Evolutionary conservation across 2,113 vertebrate genomes (phyloP).

Genomic region (Hemicordylus capensis): DNA sequence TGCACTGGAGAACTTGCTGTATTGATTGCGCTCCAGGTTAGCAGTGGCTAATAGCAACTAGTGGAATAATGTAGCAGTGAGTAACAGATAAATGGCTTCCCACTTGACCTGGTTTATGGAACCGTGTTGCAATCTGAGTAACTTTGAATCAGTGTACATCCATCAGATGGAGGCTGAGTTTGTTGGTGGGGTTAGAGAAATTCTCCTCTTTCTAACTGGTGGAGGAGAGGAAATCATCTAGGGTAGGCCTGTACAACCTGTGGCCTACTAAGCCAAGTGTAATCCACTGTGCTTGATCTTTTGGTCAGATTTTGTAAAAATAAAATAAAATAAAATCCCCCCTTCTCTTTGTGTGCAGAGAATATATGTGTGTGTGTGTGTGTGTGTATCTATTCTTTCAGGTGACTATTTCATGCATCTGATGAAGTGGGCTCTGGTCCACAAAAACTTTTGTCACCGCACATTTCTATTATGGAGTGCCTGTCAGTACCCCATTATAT

Average conservation of each 20-base stretch:
- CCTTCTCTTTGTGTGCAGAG: neutral
- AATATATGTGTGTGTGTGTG: neutral
- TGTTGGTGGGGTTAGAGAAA: neutral
- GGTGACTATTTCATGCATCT: too few relatives aligned
- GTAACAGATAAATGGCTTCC: neutral
- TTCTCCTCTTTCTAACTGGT: neutral
- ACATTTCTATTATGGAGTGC: too few relatives aligned
- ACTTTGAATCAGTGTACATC: neutral
- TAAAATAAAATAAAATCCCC: neutral
- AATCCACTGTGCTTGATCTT: neutral
- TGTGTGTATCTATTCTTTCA: too few relatives aligned
- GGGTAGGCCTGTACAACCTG: neutral
- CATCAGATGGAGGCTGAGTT: neutral
- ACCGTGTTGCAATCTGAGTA: neutral
- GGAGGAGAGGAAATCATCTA: neutral
- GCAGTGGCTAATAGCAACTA: too few relatives aligned
- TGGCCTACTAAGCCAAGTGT: neutral
- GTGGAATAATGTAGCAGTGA: neutral
- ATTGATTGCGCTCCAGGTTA: neutral
- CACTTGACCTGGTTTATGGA: neutral
- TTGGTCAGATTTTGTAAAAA: neutral
- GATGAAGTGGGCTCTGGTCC: too few relatives aligned
- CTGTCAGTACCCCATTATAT: too few relatives aligned
- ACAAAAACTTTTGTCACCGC: too few relatives aligned
- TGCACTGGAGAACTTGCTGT: neutral